A percentile compares a stretch with the other conserved stretches of the same genome.
phyloP scores from a whole-genome alignment of 2,888 invertebrate species.

The Glyphotaelius pellucidus region DNA sequence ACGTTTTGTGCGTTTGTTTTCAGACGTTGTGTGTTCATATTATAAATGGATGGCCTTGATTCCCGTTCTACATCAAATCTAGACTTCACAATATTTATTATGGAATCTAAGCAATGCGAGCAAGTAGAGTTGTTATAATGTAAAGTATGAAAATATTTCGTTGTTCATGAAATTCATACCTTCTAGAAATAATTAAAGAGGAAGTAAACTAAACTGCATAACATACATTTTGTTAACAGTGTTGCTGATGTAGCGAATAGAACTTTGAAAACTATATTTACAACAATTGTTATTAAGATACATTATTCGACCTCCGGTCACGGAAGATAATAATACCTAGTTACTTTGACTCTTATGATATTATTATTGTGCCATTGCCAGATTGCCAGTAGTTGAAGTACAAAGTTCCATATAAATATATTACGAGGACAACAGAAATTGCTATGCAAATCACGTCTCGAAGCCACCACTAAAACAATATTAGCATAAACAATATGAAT shows the following conservation, averaged over 20 bases:
- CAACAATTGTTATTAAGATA: background rate
- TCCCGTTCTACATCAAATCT: background rate
- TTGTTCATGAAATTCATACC: background rate
- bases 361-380: background rate
- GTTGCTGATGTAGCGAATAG: background rate
- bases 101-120: background rate
- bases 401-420: background rate
- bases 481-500: constrained; percentile 2
- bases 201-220: background rate
- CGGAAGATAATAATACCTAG: background rate
- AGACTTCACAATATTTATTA: background rate
- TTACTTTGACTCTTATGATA: background rate
- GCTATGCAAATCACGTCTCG: background rate
- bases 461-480: background rate
- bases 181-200: background rate
- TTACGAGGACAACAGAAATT: background rate
- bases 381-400: background rate
- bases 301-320: background rate
- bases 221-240: background rate
- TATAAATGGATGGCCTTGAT: background rate
- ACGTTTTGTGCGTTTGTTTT: background rate
- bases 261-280: background rate
- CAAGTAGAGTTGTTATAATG: background rate
- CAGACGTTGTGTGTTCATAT: no score
- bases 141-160: background rate